Base-by-base conservation (phyloP, 2,113 vertebrate genomes). In the Psephotus haematonotus region DNA sequence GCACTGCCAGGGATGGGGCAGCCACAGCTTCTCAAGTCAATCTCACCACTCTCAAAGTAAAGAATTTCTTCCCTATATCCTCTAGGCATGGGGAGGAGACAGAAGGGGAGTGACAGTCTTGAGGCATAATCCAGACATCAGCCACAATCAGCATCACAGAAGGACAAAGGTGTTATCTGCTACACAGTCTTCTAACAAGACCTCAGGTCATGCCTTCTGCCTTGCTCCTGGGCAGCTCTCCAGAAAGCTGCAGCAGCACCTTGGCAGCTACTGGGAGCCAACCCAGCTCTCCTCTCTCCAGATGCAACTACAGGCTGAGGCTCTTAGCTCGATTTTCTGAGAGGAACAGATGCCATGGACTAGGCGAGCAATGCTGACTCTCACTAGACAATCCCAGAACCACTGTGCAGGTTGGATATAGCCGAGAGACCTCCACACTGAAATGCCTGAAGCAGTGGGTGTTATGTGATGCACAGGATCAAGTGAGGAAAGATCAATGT, bases 201-300 rank as follows among this genome's bases (percentile, higher is more conserved):
- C 5, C n/a, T n/a, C 37, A 59, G 72, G 81, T 57, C 16, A 6
- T 41, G 46, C 65, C 50, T 82, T 29, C 86, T 50, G 60, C 57
- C 52, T 46, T 49, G 64, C 52, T 76, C 47, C 71, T 23, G 39
- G 78, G 67, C 62, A 85, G 24, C 6, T 49, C 55, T 85, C 57
- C 75, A 69, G 72, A 39, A 69, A 69, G 64, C 81, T 47, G 65
- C 79, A 77, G 71, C 65, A 95, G 53, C 68, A 57, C 77, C 72
- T 53, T n/a, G 63, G 64, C 72, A 96, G 60, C 41, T 44, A 3
- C 76, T 14, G 33, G 23, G 2, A 19, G 9, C 9, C 62, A 82
- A 7, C 19, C 10, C 75, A 53, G 71, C 59, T 29, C 19, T n/a
- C 31, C 80, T 52, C 25, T 52, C 44, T 47, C 49, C 55, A 13